Evolutionary conservation across 2,113 vertebrate species (phyloP).

Genomic region (Tringa solitaria): DNA sequence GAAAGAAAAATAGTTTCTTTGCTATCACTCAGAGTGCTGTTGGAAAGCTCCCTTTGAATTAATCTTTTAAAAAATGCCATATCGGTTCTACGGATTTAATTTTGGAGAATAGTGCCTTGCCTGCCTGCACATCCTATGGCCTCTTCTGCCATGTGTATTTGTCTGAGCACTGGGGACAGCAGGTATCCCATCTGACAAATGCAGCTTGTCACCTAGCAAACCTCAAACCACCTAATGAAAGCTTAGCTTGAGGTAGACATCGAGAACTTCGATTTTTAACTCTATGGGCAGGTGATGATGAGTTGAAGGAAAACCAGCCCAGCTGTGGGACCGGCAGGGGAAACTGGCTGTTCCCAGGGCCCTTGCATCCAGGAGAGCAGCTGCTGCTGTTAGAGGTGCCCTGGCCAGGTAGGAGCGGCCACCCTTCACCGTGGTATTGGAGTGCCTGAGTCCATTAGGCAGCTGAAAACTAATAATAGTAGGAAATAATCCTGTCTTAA

Average conservation of each 20-base stretch:
- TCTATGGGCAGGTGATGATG: neutral
- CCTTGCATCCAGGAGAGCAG: neutral
- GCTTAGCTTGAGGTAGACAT: neutral
- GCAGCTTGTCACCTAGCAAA: neutral
- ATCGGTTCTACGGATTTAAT: neutral
- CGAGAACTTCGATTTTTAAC: neutral
- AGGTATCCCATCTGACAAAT: neutral
- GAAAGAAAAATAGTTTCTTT: neutral
- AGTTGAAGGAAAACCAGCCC: neutral
- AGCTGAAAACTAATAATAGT: neutral
- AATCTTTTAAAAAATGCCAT: neutral
- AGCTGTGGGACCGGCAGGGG: neutral
- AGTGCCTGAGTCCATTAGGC: neutral
- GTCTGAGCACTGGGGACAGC: accelerated
- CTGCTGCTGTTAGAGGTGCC: neutral
- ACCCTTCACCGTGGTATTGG: neutral
- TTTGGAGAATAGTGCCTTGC: neutral
- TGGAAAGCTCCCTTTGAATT: neutral
- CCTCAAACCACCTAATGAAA: neutral
- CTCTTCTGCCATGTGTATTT: accelerated
- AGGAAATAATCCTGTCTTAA: neutral
- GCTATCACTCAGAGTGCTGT: neutral
- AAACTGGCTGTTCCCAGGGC: neutral
- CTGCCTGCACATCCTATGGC: neutral
- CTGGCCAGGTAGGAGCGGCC: neutral